Conservation (phyloP, 2,113 vertebrate species). For the Rynchops niger region DNA sequence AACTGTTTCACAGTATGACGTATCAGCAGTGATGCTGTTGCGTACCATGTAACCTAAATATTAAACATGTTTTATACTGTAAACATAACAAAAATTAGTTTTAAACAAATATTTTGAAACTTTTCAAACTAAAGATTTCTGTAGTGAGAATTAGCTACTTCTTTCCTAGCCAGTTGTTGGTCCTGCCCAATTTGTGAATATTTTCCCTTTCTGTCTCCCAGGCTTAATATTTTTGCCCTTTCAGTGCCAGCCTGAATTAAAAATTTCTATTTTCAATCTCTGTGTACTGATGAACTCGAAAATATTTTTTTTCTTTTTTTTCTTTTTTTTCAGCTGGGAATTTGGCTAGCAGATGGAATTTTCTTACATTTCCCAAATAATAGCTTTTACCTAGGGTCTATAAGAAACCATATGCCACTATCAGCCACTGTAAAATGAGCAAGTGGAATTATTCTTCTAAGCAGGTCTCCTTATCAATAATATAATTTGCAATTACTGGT, state of each 20-base stretch:
- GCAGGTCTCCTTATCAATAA: conserved; percentile 62
- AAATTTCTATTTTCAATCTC: neutral
- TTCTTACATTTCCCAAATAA: neutral
- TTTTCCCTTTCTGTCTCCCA: neutral
- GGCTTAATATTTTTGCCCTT: neutral
- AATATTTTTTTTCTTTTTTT: neutral
- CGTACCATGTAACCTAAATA: neutral
- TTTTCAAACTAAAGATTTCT: neutral
- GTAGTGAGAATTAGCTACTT: neutral
- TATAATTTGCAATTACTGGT: conserved; percentile 69
- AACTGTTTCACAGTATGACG: neutral
- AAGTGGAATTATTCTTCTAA: conserved; percentile 62
- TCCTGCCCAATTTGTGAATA: neutral
- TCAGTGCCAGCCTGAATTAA: neutral
- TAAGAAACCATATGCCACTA: conserved; percentile 40
- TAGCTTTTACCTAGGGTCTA: neutral
- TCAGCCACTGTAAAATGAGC: conserved; percentile 58
- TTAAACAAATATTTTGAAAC: neutral
- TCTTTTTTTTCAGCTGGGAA: neutral
- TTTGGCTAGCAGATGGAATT: neutral
- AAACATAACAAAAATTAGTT: neutral
- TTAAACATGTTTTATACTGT: neutral
- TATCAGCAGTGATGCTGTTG: neutral
- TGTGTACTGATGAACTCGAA: neutral
- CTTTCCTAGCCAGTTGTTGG: neutral